Base-by-base conservation (phyloP, 2,888 invertebrate genomes). In the Physocephala rufipes region DNA sequence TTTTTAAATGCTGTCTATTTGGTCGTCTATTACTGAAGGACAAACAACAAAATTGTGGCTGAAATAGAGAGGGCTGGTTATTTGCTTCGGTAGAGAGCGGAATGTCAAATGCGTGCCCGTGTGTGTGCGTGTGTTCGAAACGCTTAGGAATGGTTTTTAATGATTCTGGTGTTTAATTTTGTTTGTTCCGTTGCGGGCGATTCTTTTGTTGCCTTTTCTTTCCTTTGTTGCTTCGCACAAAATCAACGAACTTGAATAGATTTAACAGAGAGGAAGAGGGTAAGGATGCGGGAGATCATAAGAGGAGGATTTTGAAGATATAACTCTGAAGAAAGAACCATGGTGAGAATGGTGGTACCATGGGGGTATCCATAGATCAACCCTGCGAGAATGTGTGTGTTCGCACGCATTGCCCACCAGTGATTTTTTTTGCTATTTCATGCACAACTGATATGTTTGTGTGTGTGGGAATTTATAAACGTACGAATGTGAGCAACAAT, bases 131-230 rank as follows among this genome's bases (percentile, higher is more conserved):
- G 19, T 24, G 13, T 36, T 63, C 30, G 19, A 51, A 36, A 74
- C 78, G 80, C 78, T 81, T 81, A 81, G 81, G 78, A 76, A 76
- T 24, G 28, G 15, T 80, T 51, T 81, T 80, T 79, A 80, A 81
- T 80, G 81, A 81, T 36, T 4, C 76, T 62, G 68, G 51, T 28
- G 62, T 51, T 68, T 71, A 64, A 64, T 70, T 68, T 55, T 58
- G 58, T 67, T 67, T 55, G 67, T 67, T 67, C 45, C 51, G 65
- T 55, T 53, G 61, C 53, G 67, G 53, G 75, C 73, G 74, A 73
- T 69, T 77, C 79, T 63, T 71, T 66, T 64, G 24, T 67, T 62
- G 66, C 36, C 26, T 26, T 61, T 61, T 30, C 21, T 79, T 79
- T 79, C 79, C 76, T 76, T 76, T 13, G 53, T 9, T 73, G 67